Evolutionary conservation across 2,113 vertebrate species (phyloP), one percentile per base, ranked within the genome.

Genomic region (Caranx ignobilis): DNA sequence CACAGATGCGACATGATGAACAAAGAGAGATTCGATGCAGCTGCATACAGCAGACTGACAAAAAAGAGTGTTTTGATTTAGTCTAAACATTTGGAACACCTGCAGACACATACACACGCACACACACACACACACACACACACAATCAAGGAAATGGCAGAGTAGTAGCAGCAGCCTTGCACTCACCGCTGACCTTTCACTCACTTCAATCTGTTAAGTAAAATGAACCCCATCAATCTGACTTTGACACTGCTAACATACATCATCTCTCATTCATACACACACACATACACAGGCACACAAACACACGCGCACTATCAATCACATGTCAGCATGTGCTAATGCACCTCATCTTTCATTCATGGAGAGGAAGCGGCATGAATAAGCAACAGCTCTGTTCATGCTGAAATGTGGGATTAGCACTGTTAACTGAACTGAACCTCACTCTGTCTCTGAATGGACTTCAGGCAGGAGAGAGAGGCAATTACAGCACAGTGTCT

Each of bases 301-400:
- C 73, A 43, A 66, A 39, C 50, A 35, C 60, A 48, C 67, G 73
- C 71, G 68, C 73, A 41, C 64, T 13, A 87, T 89, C 85, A 82
- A 80, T 88, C 87, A 89, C 34, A 55, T 71, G 78, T 81, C 77
- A 62, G 59, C 10, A 39, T 32, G 35, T 3, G 41, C 73, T 90
- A 91, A 87, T 83, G 84, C 81, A 81, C 67, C 86, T 85, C 87
- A 83, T 91, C 82, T 83, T 88, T 92, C 89, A 91, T 88, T 90
- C 78, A 82, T 67, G 57, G 70, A 55, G 77, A 74, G 71, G 84
- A 88, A 90, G 61, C 39, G 13, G 68, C 66, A 67, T 67, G 77
- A 82, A 85, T 56, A 76, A 81, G 82, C 67, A 69, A 15, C 83
- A 43, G 75, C 68, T 66, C 66, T 39, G 81, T 59, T 72, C 41